Evolutionary conservation across 2,113 vertebrate species (phyloP).

Genomic region (Tylochromis polylepis): DNA sequence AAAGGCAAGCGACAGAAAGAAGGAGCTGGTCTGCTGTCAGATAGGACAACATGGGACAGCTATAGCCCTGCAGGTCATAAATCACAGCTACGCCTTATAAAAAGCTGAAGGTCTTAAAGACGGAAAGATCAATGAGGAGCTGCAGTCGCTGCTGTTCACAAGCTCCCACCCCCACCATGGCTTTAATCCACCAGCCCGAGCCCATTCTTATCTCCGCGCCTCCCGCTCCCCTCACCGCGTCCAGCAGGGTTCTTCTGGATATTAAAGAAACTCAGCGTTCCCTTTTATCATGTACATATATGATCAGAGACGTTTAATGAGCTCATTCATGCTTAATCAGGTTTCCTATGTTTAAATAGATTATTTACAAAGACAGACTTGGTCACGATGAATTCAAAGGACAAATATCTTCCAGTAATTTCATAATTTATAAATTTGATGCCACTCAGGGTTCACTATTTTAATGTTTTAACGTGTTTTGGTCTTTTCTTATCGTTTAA

Average conservation of each 20-base stretch:
- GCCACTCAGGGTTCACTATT: neutral
- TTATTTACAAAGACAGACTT: neutral
- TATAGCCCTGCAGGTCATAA: conserved; percentile 27
- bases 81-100: conserved; percentile 38
- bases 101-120: conserved; percentile 43
- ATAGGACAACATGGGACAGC: neutral
- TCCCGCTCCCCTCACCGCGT: neutral
- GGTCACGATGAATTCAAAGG: neutral
- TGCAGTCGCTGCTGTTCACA: conserved; percentile 13
- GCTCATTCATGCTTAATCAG: conserved; percentile 11
- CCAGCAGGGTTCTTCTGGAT: neutral
- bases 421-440: neutral
- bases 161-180: neutral
- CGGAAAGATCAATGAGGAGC: conserved; percentile 39
- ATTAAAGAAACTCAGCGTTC: conserved; percentile 27
- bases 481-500: neutral
- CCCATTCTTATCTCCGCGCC: neutral
- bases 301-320: conserved; percentile 20
- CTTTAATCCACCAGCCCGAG: conserved; percentile 19
- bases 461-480: neutral
- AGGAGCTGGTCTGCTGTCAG: conserved; percentile 13
- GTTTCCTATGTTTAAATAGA: neutral
- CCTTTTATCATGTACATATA: conserved; percentile 10
- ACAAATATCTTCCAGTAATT: neutral
- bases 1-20: neutral